Evolutionary conservation across 1,140 invertebrate species (phyloP), one percentile per base, ranked within the genome.

Genomic region (Psix sp.): DNA sequence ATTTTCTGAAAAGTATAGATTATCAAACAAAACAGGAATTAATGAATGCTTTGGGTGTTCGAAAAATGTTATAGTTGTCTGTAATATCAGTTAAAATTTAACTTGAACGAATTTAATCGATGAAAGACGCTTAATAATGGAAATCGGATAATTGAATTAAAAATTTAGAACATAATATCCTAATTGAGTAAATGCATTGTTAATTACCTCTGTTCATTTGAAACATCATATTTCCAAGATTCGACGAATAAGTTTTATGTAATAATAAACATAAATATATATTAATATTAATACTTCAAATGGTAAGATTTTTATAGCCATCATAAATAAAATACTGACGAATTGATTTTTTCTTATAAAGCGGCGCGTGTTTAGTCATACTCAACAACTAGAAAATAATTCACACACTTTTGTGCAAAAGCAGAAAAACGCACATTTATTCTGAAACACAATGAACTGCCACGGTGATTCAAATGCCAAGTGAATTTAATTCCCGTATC

Each of bases 401-500:
- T 70, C 38, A 68, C 52, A 76, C 56, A 71, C 54, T 71, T 54
- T 60, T 67, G 68, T 76, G 74, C 74, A 73, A 45, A 70, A 67
- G 66, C 56, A 78, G 77, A 73, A 80, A 83, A 80, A 74, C 79
- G 80, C 80, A 80, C 78, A 82, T 73, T 76, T 80, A 82, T 66
- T 82, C 80, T 80, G 73, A 78, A 75, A 86, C 81, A 85, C 80
- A 84, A 86, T 80, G 81, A 86, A 87, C 84, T 86, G 84, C 84
- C 85, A 87, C 82, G 81, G 80, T 84, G 80, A 86, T 86, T 84
- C 77, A 86, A 86, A 80, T 87, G 85, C 85, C 84, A 86, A 66
- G 84, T 83, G 85, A 86, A 87, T 87, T 87, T 86, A 85, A 82
- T 84, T 86, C 84, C 78, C 75, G 81, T 85, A 86, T 86, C 83